Percentiles rank a stretch among this genome's conserved stretches.
These are phyloP conservation scores for Gopherus flavomarginatus DNA, from an alignment of 2,113 vertebrate genomes.

Conservation along the genomic window DNA sequence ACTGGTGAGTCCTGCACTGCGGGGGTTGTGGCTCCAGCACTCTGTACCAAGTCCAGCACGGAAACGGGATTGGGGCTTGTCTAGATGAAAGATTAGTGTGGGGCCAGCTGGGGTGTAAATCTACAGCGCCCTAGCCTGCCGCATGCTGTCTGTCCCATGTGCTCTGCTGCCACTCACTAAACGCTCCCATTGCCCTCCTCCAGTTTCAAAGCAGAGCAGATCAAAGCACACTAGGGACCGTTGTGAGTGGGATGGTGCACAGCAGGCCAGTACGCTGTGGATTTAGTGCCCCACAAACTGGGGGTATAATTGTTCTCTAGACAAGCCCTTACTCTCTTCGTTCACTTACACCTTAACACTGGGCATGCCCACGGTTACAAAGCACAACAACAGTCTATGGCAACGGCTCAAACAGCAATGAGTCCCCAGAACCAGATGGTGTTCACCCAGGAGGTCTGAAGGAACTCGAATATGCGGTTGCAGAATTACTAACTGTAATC, in stretches of 20 bases:
- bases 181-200: background rate
- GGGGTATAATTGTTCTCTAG: no score
- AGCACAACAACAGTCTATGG: no score
- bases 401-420: no score
- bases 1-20: constrained; percentile 75
- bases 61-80: background rate
- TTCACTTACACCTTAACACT: no score
- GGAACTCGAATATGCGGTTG: no score
- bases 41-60: background rate
- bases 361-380: no score
- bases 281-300: background rate
- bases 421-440: no score
- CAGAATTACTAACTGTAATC: no score
- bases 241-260: background rate
- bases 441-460: no score
- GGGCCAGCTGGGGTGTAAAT: background rate
- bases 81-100: background rate
- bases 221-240: no score
- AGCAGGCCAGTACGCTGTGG: background rate
- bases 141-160: no score
- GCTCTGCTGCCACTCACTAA: background rate
- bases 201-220: background rate
- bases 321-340: no score
- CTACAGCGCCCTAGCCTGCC: background rate
- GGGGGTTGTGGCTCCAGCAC: fast-evolving